These are phyloP conservation scores for Pogonomyrmex californicus DNA, from an alignment of 1,140 invertebrate genomes.

Conservation along the genomic window DNA sequence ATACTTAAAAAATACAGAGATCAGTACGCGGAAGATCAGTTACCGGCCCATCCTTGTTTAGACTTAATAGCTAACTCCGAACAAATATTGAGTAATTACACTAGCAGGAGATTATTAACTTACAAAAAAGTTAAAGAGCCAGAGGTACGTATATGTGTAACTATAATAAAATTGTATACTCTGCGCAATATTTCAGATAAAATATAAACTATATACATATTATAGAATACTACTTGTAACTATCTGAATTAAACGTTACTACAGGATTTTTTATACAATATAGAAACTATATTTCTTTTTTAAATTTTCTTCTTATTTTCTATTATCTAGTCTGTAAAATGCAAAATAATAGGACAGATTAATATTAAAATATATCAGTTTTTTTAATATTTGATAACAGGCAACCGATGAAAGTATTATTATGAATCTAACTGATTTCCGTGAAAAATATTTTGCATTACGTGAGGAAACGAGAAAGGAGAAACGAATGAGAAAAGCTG, in stretches of 20 bases:
- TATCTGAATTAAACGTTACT: too few species aligned
- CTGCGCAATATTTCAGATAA: conserved; percentile 31
- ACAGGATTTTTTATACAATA: conserved; percentile 59
- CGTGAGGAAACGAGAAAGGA: conserved; percentile 89
- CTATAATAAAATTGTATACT: conserved; percentile 12
- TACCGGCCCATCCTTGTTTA: conserved; percentile 94
- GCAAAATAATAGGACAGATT: too few species aligned
- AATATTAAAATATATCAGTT: neutral
- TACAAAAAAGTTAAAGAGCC: conserved; percentile 93
- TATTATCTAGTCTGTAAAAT: neutral
- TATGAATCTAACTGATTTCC: conserved; percentile 86
- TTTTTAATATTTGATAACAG: conserved; percentile 67
- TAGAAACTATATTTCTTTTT: conserved; percentile 38
- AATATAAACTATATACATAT: neutral
- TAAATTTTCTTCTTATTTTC: neutral
- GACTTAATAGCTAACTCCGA: conserved; percentile 94
- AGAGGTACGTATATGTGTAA: conserved; percentile 71
- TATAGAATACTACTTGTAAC: neutral
- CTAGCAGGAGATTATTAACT: conserved; percentile 94
- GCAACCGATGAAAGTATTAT: conserved; percentile 78
- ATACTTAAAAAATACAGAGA: conserved; percentile 87
- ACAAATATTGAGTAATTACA: conserved; percentile 93
- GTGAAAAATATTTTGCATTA: conserved; percentile 90
- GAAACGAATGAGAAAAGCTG: conserved; percentile 82
- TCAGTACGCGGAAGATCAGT: conserved; percentile 91